A percentile compares a stretch with the other conserved stretches of the same genome.
Conservation (phyloP, 1,140 invertebrate genomes). For the Aphis craccivora region DNA sequence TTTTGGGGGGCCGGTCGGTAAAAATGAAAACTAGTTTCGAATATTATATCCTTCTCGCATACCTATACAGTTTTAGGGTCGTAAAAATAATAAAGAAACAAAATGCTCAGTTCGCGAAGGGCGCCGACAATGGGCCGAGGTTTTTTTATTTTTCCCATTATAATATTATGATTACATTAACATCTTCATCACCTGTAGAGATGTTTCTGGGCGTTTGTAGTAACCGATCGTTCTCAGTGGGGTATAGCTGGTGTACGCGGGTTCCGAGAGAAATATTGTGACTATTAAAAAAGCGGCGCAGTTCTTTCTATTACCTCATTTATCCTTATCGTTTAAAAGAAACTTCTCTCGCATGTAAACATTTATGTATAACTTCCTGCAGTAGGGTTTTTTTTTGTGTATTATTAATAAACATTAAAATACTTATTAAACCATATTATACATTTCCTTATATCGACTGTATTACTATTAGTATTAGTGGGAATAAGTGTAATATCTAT, state of each 20-base stretch:
- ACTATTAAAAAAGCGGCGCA: background rate
- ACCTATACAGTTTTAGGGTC: slow-evolving; percentile 37
- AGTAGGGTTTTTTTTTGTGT: background rate
- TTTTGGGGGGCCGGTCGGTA: background rate
- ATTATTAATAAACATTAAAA: background rate
- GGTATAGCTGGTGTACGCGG: background rate
- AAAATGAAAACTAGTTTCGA: slow-evolving; percentile 47
- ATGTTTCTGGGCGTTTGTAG: slow-evolving; percentile 38
- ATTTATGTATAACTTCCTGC: background rate
- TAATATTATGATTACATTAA: slow-evolving; percentile 57
- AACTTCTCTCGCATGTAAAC: background rate
- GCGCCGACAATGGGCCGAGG: slow-evolving; percentile 35
- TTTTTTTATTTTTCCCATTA: slow-evolving; percentile 48
- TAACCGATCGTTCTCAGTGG: slow-evolving; percentile 48
- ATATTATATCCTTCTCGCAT: slow-evolving; percentile 27
- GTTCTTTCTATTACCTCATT: background rate
- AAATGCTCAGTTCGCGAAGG: slow-evolving; percentile 36
- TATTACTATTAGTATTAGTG: background rate
- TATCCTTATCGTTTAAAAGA: slow-evolving; percentile 6
- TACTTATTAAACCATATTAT: background rate
- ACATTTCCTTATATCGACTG: background rate
- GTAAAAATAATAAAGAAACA: slow-evolving; percentile 46
- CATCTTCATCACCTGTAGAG: slow-evolving; percentile 55
- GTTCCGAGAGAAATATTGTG: slow-evolving; percentile 48
- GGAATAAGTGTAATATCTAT: background rate